These are phyloP conservation scores for Orius laevigatus DNA, from an alignment of 1,140 invertebrate genomes.

Conservation along the genomic window DNA sequence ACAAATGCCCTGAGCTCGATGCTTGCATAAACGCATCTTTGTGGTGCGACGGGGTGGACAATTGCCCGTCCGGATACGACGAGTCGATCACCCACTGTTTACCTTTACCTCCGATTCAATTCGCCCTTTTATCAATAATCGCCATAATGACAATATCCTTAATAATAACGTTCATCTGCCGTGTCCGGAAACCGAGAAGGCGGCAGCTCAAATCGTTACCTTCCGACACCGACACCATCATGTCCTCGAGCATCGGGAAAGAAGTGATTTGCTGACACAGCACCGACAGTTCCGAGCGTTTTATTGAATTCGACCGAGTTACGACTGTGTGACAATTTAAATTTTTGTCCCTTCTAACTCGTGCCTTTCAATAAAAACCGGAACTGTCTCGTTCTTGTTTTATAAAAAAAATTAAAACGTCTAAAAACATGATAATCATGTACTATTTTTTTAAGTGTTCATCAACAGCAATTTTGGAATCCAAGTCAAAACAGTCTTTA, in stretches of 20 bases:
- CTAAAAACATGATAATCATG: too few species aligned
- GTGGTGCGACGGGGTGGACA: slow-evolving; percentile 70
- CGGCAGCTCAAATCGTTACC: slow-evolving; percentile 18
- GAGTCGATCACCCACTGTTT: slow-evolving; percentile 64
- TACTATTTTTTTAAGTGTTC: too few species aligned
- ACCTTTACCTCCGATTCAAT: slow-evolving; percentile 52
- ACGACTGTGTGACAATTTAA: slow-evolving; percentile 62
- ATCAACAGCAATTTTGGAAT: too few species aligned
- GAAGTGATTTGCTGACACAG: slow-evolving; percentile 85
- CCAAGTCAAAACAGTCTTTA: too few species aligned
- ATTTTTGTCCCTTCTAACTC: neutral
- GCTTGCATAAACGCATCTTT: slow-evolving; percentile 75
- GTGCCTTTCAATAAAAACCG: too few species aligned
- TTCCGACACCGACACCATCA: slow-evolving; percentile 22
- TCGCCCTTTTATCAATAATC: slow-evolving; percentile 35
- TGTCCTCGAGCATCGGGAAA: slow-evolving; percentile 29
- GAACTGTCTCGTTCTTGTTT: too few species aligned
- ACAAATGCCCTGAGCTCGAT: slow-evolving; percentile 67
- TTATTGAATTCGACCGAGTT: slow-evolving; percentile 73
- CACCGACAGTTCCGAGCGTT: slow-evolving; percentile 72
- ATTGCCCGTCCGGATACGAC: slow-evolving; percentile 77
- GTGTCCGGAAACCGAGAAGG: slow-evolving; percentile 4
- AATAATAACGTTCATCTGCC: slow-evolving; percentile 15
- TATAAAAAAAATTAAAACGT: too few species aligned
- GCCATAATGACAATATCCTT: slow-evolving; percentile 26